These are phyloP conservation scores for Peribatodes rhomboidaria DNA, from an alignment of 2,888 invertebrate species.

Conservation along the genomic window DNA sequence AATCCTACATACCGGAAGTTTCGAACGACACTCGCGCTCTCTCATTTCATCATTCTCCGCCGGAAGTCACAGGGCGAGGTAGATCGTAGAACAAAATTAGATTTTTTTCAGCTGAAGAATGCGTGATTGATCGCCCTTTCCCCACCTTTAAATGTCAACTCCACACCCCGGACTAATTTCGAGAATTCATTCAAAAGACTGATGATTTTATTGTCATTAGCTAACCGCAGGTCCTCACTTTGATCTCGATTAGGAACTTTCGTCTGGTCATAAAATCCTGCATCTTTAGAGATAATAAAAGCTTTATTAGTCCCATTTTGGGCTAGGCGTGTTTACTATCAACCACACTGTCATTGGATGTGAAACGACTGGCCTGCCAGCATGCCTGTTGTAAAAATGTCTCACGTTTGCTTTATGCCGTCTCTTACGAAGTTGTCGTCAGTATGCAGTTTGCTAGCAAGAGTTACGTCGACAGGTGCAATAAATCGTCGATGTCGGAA, in stretches of 20 bases:
- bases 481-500: constrained; percentile 49
- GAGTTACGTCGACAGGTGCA: constrained; percentile 31
- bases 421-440: background rate
- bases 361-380: background rate
- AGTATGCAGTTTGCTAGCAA: constrained; percentile 9
- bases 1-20: constrained; percentile 68
- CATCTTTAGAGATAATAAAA: constrained; percentile 19
- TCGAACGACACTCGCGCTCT: constrained; percentile 61
- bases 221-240: constrained; percentile 45
- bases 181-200: constrained; percentile 53
- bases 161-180: constrained; percentile 50
- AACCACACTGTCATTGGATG: background rate
- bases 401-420: constrained; percentile 1
- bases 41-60: constrained; percentile 56
- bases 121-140: constrained; percentile 66
- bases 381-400: background rate
- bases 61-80: constrained; percentile 66
- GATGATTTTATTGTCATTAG: constrained; percentile 53
- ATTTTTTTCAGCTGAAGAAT: constrained; percentile 60
- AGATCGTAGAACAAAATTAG: constrained; percentile 67
- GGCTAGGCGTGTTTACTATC: constrained; percentile 1
- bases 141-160: constrained; percentile 52
- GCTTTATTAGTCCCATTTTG: background rate
- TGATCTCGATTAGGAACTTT: constrained; percentile 46
- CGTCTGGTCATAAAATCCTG: constrained; percentile 36